Percentiles rank a stretch among this genome's conserved stretches.
Evolutionary conservation across 2,888 invertebrate genomes (phyloP).

Genomic region (Tromatobia lineatoria): DNA sequence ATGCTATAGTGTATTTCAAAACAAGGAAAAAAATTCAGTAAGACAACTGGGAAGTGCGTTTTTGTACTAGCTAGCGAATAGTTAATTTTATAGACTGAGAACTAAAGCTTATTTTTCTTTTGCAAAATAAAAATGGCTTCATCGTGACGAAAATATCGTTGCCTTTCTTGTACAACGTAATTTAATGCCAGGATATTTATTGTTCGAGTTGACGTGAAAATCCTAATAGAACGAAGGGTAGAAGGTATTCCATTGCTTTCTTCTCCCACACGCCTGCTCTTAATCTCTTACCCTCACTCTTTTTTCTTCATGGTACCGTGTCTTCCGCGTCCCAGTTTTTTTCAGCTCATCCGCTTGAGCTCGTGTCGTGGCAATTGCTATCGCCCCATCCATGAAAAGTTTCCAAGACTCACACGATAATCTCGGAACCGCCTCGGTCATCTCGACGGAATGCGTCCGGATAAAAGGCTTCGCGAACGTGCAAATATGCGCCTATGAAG

Average conservation of each 20-base stretch:
- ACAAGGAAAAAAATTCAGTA: too few relatives aligned
- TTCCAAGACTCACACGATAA: conserved; percentile 46
- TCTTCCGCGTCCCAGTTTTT: conserved; percentile 31
- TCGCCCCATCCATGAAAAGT: conserved; percentile 42
- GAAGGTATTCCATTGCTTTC: conserved; percentile 1
- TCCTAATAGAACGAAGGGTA: background rate
- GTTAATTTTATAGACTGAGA: too few relatives aligned
- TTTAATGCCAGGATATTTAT: background rate
- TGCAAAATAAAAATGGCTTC: background rate
- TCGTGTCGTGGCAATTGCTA: conserved; percentile 38
- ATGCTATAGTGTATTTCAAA: too few relatives aligned
- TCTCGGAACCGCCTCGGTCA: conserved; percentile 41
- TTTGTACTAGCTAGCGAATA: too few relatives aligned
- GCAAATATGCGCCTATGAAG: background rate
- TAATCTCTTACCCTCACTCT: conserved; percentile 14
- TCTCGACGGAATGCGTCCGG: conserved; percentile 31
- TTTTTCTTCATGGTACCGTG: conserved; percentile 24
- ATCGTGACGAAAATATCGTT: background rate
- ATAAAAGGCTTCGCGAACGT: conserved; percentile 1
- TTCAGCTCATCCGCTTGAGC: conserved; percentile 26
- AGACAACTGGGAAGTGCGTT: too few relatives aligned
- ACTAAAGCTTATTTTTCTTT: background rate
- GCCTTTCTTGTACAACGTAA: background rate
- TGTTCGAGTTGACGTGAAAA: conserved; percentile 20
- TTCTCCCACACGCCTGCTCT: background rate